Base-by-base conservation (phyloP, 1,140 invertebrate species). In the Popillia japonica region DNA sequence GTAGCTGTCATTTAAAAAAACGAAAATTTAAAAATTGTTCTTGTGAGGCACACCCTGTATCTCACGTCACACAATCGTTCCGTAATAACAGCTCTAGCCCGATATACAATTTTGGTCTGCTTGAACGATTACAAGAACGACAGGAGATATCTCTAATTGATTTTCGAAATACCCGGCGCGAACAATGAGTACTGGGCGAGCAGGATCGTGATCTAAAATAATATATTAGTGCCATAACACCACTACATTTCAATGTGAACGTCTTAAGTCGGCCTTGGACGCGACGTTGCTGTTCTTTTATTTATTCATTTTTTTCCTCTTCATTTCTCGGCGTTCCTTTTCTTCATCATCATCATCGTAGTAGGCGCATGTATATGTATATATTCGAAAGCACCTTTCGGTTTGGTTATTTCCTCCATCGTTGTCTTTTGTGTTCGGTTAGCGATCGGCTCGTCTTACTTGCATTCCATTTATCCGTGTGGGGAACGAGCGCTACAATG, bases 261-360 rank as follows among this genome's bases (percentile, higher is more conserved):
- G 48, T 55, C 48, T 55, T 55, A 55, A 55, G 48, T 55, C 48
- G 48, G 48, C 48, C 48, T 55, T 55, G 48, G 48, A 55, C 48
- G 14, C 14, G 48, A 17, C 48, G 48, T 55, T 55, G 11, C 14
- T 55, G 6, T 55, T n/a, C 48, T 55, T 55, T 55, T 55, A 55
- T 14, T 34, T 55, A 55, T 48, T 48, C 27, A n/a, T 48, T 48
- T 48, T 48, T 48, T 10, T 48, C 10, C 11, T 48, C n/a, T 48
- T 48, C 27, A 34, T 34, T 34, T 10, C 44, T 48, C 44, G 44
- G 10, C 44, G 44, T 48, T 48, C n/a, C n/a, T n/a, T 48, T 48
- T n/a, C 44, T 48, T n/a, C n/a, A 10, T 48, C 44, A 48, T 14
- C n/a, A 48, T n/a, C 10, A n/a, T 34, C 27, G 4, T 34, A 34